Conservation (phyloP, 1,140 invertebrate genomes). For the Drosophila bifasciata region DNA sequence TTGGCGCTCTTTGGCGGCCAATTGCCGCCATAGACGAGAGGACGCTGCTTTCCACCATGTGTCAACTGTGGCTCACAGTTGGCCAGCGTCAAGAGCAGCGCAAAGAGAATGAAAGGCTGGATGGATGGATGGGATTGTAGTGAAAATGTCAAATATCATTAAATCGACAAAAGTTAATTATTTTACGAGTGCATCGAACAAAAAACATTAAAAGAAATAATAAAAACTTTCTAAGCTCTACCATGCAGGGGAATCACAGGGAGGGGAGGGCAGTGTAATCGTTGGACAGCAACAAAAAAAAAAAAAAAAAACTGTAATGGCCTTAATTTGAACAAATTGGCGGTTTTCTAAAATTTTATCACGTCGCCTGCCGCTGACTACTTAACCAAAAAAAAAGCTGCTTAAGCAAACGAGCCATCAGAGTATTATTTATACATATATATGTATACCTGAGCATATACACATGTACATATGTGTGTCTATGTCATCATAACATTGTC, state of each 20-base stretch:
- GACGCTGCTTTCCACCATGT: slow-evolving; percentile 41
- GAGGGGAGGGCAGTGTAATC: slow-evolving; percentile 45
- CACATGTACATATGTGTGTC: slow-evolving; percentile 1
- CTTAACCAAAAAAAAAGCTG: slow-evolving; percentile 54
- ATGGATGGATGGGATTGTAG: not conserved
- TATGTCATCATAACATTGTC: slow-evolving; percentile 43
- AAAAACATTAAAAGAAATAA: slow-evolving; percentile 35
- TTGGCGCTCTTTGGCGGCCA: slow-evolving; percentile 67
- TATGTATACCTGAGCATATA: slow-evolving; percentile 5
- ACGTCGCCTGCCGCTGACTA: slow-evolving; percentile 60
- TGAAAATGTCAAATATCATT: slow-evolving; percentile 30
- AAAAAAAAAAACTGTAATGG: slow-evolving; percentile 55
- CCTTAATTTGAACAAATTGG: slow-evolving; percentile 74
- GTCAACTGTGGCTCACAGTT: slow-evolving; percentile 53
- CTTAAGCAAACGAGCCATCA: slow-evolving; percentile 54
- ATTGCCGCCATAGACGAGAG: slow-evolving; percentile 63
- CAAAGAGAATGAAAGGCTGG: slow-evolving; percentile 44
- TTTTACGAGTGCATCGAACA: slow-evolving; percentile 32
- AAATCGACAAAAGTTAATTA: slow-evolving; percentile 53
- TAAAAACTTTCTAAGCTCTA: slow-evolving; percentile 68
- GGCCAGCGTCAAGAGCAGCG: slow-evolving; percentile 49
- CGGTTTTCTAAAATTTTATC: slow-evolving; percentile 81
- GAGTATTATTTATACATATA: slow-evolving; percentile 28
- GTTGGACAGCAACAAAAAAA: slow-evolving; percentile 37
- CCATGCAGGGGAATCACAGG: slow-evolving; percentile 15